phyloP scores from a whole-genome alignment of 2,113 vertebrate genomes.

The Aspiorhynchus laticeps region DNA sequence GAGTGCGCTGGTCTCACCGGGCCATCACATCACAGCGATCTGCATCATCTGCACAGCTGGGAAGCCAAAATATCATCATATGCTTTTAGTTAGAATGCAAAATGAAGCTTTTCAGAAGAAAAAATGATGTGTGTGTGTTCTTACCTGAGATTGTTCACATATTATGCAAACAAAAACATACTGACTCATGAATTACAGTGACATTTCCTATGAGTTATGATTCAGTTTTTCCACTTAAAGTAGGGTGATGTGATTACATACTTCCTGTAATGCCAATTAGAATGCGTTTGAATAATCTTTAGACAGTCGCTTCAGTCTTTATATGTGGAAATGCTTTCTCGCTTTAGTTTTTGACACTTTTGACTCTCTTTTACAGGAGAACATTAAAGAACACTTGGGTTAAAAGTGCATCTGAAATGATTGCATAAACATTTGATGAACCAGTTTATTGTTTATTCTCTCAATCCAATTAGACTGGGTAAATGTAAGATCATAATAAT shows the following conservation, averaged over 20 bases:
- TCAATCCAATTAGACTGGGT: neutral
- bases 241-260: neutral
- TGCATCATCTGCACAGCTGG: constrained; percentile 1
- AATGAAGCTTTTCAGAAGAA: neutral
- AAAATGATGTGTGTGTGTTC: neutral
- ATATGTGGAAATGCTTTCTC: neutral
- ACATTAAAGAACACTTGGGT: neutral
- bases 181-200: neutral
- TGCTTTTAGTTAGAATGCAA: neutral
- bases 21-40: neutral
- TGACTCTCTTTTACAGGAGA: neutral
- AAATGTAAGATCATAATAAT: neutral
- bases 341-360: neutral
- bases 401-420: neutral
- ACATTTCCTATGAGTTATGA: neutral
- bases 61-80: constrained; percentile 8
- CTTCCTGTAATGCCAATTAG: neutral
- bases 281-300: neutral
- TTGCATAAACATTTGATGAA: neutral
- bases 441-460: neutral
- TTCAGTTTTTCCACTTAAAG: neutral
- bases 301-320: neutral
- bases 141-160: neutral
- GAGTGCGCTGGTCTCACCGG: constrained; percentile 12
- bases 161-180: neutral